Base-by-base conservation (phyloP, 2,888 invertebrate genomes). In the Neocrepidodera transversa region DNA sequence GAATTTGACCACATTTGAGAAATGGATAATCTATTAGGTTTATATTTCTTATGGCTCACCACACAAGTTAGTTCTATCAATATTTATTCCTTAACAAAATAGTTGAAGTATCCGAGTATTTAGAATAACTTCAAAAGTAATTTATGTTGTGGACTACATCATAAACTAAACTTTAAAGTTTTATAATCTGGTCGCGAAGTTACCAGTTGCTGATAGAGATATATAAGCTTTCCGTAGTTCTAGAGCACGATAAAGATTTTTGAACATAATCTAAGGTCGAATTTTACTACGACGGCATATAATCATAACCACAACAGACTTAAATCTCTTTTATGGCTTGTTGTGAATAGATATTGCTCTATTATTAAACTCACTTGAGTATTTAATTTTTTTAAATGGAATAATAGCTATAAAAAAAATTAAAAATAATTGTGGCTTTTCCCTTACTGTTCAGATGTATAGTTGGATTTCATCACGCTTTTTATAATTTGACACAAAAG, bases 121-220 rank as follows among this genome's bases (percentile, higher is more conserved):
- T 43, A 20, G 5, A 43, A 43, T n/a, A 43, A 43, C 11, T 20
- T 13, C 52, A 11, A 6, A 52, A 30, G 42, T 42, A 42, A 52
- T 52, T 52, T 42, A 42, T 42, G 18, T 40, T 16, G 18, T 8
- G 13, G 40, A 42, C 30, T 18, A 42, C 30, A 52, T 42, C 28
- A 40, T 26, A 26, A 40, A 52, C 40, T 42, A 13, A 30, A 52
- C 30, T 42, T 42, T 30, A 42, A 52, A 52, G 40, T 52, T 52
- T 52, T 6, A 43, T 52, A 40, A 52, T 52, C 42, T 42, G 30
- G 30, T 28, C 42, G n/a, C 18, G 5, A 52, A 40, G 28, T 52
- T 40, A 38, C 50, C 38, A 38, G 26, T 51, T 51, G 26, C 26
- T 50, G 38, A 26, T 49, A 36, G 2, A 51, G 26, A 42, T 42